Evolutionary conservation across 2,797 vertebrate species (phyloP).

Genomic region (Pantherophis alleghaniensis): DNA sequence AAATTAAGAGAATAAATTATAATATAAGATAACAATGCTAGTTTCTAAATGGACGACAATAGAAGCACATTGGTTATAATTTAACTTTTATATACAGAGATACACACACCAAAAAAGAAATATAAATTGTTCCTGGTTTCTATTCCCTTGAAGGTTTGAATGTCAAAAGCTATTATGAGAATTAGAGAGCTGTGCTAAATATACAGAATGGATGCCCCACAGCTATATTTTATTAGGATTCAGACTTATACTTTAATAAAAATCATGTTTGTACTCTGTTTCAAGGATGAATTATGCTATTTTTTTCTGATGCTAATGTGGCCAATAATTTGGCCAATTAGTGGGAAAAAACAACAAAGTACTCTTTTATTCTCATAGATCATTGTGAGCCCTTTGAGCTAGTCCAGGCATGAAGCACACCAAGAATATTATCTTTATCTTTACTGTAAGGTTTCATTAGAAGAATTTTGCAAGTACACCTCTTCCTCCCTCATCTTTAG

Average conservation of each 20-base stretch:
- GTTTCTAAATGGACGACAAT: neutral
- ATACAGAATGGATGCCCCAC: neutral
- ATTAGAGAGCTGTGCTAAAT: neutral
- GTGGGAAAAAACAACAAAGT: neutral
- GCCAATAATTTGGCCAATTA: neutral
- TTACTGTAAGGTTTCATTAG: neutral
- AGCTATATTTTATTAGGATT: neutral
- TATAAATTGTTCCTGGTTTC: neutral
- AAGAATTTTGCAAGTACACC: neutral
- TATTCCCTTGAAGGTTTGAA: neutral
- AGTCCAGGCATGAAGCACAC: neutral
- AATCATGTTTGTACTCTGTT: neutral
- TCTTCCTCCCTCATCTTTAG: neutral
- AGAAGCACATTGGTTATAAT: neutral
- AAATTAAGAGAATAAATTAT: neutral
- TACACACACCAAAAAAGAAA: neutral
- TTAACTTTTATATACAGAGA: neutral
- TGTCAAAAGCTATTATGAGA: neutral
- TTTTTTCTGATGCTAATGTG: neutral
- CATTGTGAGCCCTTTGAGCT: neutral
- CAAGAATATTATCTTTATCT: neutral
- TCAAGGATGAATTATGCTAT: neutral
- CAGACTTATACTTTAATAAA: neutral
- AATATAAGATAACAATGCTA: neutral
- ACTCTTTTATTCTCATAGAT: neutral